Percentiles rank a stretch among this genome's conserved stretches.
Evolutionary conservation across 92 coral and sea anemone species (phyloP).

Genomic region (Epizoanthus rinbou): DNA sequence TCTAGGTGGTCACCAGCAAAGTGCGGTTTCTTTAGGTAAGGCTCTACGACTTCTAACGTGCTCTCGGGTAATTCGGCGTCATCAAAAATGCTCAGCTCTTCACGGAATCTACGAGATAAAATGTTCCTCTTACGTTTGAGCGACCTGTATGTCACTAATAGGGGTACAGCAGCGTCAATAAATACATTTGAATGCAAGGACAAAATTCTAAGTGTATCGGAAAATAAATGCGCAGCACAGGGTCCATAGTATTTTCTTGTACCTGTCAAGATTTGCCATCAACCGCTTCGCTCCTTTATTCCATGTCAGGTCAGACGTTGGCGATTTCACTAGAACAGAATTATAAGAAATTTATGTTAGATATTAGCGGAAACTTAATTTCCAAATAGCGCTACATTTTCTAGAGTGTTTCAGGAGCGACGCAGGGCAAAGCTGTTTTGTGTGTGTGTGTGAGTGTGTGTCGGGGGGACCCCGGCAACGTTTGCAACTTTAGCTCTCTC

Average conservation of each 20-base stretch:
- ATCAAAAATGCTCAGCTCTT: constrained; percentile 85
- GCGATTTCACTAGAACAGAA: constrained; percentile 79
- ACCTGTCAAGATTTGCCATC: constrained; percentile 99
- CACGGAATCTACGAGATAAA: constrained; percentile 77
- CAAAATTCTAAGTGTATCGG: background rate
- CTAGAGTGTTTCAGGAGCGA: too few species aligned
- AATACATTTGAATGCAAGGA: background rate
- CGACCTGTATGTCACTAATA: too few species aligned
- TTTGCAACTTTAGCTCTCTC: too few species aligned
- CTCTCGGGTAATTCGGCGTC: constrained; percentile 84
- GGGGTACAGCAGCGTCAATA: too few species aligned
- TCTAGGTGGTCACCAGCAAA: constrained; percentile 82
- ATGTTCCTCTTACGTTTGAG: too few species aligned
- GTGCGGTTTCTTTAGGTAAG: constrained; percentile 93
- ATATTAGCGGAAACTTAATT: too few species aligned
- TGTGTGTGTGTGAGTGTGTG: too few species aligned
- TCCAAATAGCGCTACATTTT: too few species aligned
- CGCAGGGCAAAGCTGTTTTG: too few species aligned
- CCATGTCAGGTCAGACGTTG: constrained; percentile 97
- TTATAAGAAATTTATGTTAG: background rate
- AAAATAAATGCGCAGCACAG: background rate
- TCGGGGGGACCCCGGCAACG: too few species aligned
- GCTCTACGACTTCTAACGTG: constrained; percentile 90
- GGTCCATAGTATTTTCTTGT: background rate
- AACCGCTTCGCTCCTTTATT: constrained; percentile 99